Percentiles rank a stretch among this genome's conserved stretches.
These are phyloP conservation scores for Aquatica leii DNA, from an alignment of 2,888 invertebrate species.

Conservation along the genomic window DNA sequence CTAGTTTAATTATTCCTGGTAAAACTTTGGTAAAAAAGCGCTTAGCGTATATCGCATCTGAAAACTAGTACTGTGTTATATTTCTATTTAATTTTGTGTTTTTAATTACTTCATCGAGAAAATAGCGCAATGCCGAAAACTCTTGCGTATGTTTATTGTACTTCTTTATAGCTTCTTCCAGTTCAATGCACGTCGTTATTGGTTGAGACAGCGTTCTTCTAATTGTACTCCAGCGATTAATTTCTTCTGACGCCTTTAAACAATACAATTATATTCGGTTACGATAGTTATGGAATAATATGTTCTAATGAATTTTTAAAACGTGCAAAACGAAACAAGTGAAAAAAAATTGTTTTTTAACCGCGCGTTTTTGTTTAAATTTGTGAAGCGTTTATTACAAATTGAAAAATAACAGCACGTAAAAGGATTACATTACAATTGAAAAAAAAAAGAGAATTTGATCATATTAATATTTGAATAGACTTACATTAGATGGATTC, in stretches of 20 bases:
- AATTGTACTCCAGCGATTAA: constrained; percentile 64
- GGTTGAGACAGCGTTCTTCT: constrained; percentile 69
- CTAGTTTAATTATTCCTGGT: constrained; percentile 80
- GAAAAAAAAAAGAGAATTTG: too few species aligned
- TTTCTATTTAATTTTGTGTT: not conserved
- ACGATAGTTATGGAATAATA: constrained; percentile 29
- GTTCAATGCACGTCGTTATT: constrained; percentile 70
- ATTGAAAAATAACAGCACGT: too few species aligned
- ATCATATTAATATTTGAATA: too few species aligned
- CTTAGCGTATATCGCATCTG: constrained; percentile 73
- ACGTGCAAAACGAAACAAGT: too few species aligned
- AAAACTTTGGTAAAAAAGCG: constrained; percentile 77
- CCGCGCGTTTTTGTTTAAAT: not conserved
- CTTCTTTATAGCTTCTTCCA: constrained; percentile 73
- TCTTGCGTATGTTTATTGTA: constrained; percentile 77
- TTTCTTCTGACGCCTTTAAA: constrained; percentile 79
- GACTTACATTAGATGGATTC: too few species aligned
- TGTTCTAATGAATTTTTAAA: not conserved
- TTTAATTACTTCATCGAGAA: constrained; percentile 70
- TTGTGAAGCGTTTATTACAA: not conserved
- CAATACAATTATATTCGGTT: constrained; percentile 66
- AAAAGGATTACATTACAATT: too few species aligned
- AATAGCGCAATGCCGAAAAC: constrained; percentile 72
- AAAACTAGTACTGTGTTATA: constrained; percentile 63
- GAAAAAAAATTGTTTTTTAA: too few species aligned